A percentile compares a stretch with the other conserved stretches of the same genome.
Conservation (phyloP, 2,113 vertebrate species). For the Heterotis niloticus region DNA sequence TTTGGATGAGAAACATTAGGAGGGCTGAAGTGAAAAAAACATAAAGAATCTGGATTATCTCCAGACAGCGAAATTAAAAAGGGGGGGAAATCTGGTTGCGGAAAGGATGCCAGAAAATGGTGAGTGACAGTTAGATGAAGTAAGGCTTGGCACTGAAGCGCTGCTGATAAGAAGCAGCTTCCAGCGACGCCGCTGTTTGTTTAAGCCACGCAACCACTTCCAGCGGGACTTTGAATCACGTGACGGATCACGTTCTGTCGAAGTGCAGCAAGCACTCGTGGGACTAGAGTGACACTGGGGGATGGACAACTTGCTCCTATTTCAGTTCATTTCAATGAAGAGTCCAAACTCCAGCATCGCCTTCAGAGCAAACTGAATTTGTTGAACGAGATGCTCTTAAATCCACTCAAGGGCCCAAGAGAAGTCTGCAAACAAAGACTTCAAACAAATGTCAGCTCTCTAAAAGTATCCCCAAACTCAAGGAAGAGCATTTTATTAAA, state of each 20-base stretch:
- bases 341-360: too few relatives aligned
- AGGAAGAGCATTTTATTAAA: too few relatives aligned
- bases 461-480: too few relatives aligned
- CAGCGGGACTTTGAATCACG: background rate
- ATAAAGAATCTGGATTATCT: background rate
- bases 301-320: background rate
- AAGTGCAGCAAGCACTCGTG: background rate
- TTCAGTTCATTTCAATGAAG: background rate
- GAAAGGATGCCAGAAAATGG: conserved; percentile 1
- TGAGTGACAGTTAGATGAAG: conserved; percentile 19
- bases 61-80: conserved; percentile 12
- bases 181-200: background rate
- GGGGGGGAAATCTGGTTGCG: background rate
- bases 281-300: background rate
- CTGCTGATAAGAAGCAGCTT: background rate
- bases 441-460: too few relatives aligned
- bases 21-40: background rate
- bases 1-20: background rate
- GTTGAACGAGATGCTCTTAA: too few relatives aligned
- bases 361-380: background rate
- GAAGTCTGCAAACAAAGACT: too few relatives aligned
- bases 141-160: background rate
- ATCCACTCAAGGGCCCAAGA: too few relatives aligned
- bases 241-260: conserved; percentile 6
- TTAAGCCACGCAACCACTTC: conserved; percentile 4